Percentiles rank a stretch among this genome's conserved stretches.
Evolutionary conservation across 2,797 vertebrate genomes (phyloP).

Genomic region (Malacoraja senta): DNA sequence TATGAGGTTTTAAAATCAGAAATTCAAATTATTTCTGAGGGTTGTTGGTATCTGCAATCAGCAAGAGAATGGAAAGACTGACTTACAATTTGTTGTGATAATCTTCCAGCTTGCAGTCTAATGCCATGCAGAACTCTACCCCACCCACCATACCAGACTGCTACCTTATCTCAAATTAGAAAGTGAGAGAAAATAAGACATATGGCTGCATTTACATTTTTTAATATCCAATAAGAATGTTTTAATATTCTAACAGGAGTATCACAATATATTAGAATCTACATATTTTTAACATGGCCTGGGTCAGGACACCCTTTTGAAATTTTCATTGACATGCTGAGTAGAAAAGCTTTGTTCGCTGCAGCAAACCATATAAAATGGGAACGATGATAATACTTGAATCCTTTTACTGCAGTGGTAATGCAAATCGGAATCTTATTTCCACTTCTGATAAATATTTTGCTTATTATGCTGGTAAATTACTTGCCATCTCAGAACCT

Average conservation of each 20-base stretch:
- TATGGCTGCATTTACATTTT: not conserved
- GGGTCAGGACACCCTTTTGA: not conserved
- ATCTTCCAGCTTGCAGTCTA: not conserved
- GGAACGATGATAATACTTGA: not conserved
- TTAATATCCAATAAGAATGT: not conserved
- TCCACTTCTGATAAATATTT: not conserved
- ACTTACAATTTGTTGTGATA: not conserved
- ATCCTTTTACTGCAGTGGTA: not conserved
- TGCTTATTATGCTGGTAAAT: not conserved
- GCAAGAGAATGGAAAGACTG: not conserved
- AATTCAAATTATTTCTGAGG: not conserved
- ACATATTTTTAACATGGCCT: too few relatives aligned
- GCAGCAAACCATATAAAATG: not conserved
- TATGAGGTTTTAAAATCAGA: not conserved
- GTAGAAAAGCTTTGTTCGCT: not conserved
- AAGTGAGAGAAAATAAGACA: not conserved
- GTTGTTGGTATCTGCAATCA: not conserved
- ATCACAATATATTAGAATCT: not conserved
- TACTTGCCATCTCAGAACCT: not conserved
- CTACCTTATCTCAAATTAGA: not conserved
- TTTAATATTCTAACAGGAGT: not conserved
- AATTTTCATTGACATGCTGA: not conserved
- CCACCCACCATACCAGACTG: not conserved
- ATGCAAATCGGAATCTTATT: not conserved
- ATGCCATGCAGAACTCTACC: not conserved